These are phyloP conservation scores for Cephus spinipes DNA, from an alignment of 2,888 invertebrate species.

Conservation along the genomic window DNA sequence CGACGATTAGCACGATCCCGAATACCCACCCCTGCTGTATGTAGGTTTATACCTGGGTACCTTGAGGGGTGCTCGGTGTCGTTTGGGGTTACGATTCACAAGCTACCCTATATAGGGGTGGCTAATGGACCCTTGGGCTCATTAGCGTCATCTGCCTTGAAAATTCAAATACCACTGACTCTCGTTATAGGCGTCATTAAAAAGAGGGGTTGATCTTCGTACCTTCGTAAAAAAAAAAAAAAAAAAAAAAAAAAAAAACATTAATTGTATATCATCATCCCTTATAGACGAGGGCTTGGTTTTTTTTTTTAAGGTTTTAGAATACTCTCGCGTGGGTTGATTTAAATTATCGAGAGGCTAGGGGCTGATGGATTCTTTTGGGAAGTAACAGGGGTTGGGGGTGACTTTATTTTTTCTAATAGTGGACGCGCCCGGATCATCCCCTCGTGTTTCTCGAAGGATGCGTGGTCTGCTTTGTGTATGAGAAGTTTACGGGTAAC, in stretches of 20 bases:
- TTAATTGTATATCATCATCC: background rate
- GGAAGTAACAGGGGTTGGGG: background rate
- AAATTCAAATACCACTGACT: background rate
- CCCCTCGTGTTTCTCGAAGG: background rate
- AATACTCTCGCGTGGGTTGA: background rate
- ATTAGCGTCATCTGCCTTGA: background rate
- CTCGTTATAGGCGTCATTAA: background rate
- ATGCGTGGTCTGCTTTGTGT: background rate
- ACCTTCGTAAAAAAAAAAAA: background rate
- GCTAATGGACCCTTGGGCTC: background rate
- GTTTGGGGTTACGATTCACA: background rate
- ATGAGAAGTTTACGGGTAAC: background rate
- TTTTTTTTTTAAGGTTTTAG: background rate
- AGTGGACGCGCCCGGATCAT: too few species aligned
- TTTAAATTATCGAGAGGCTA: background rate
- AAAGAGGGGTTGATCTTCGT: background rate
- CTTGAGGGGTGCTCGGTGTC: background rate
- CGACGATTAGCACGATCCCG: background rate
- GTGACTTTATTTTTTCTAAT: background rate
- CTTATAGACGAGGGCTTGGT: background rate
- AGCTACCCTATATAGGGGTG: background rate
- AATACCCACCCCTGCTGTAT: background rate
- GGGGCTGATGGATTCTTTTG: background rate
- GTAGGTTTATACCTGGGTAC: background rate
- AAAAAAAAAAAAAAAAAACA: background rate